A percentile compares a stretch with the other conserved stretches of the same genome.
Conservation (phyloP, 2,888 invertebrate genomes). For the Sminthurinus aureus region DNA sequence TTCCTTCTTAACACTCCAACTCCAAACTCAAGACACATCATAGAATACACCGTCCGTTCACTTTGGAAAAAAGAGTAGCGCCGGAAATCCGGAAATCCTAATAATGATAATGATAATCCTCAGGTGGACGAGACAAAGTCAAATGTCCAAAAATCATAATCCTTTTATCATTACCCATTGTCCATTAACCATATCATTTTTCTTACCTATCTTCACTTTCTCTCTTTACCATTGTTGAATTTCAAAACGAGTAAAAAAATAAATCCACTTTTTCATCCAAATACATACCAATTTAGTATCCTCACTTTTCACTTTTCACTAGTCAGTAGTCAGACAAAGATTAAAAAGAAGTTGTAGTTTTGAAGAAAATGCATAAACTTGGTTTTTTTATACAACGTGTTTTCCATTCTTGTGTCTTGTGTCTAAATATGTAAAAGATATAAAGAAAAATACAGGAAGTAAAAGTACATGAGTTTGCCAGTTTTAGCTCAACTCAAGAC, state of each 20-base stretch:
- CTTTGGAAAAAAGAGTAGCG: slow-evolving; percentile 40
- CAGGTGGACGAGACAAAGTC: slow-evolving; percentile 55
- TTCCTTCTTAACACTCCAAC: neutral
- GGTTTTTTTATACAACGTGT: no score
- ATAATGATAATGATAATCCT: slow-evolving; percentile 50
- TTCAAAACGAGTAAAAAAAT: neutral
- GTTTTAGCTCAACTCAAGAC: no score
- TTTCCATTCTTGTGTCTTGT: no score
- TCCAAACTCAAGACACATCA: neutral
- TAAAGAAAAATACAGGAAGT: neutral
- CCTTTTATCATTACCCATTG: no score
- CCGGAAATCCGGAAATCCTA: slow-evolving; percentile 57
- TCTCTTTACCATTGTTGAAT: neutral
- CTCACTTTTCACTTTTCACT: neutral
- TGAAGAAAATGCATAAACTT: no score
- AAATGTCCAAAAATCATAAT: neutral
- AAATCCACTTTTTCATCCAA: neutral
- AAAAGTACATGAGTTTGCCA: no score
- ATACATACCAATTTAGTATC: neutral
- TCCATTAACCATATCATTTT: no score
- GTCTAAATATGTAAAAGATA: neutral
- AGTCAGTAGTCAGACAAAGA: no score
- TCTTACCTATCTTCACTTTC: neutral
- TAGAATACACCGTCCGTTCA: no score
- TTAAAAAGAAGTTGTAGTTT: no score